Evolutionary conservation across 2,888 invertebrate species (phyloP), one percentile per base, ranked within the genome.

Genomic region (Agriopis leucophaearia): DNA sequence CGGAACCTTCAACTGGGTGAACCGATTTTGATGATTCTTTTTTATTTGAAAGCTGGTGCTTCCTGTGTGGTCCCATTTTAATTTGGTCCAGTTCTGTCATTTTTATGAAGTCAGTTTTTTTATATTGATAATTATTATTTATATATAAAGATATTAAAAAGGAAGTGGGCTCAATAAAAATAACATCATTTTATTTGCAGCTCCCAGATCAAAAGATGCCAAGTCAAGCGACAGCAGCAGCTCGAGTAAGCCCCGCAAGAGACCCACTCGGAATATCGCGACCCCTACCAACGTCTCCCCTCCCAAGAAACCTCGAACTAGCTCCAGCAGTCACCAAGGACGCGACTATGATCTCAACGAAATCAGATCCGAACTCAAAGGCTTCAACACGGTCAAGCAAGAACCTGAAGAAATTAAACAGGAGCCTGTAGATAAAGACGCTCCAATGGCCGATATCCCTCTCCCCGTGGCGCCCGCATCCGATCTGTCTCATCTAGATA

Each of bases 341-440:
- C 94, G 97, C 6, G 97, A 97, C 81, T 97, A 97, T 82, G 97
- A 98, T 88, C 94, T 98, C 35, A 97, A 97, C 88, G 97, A 97
- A 90, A 97, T 98, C 66, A 94, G 97, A 74, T 97, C 97, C 0
- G 97, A 98, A 83, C 88, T 97, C 4, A 98, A 97, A 87, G 97
- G 97, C 7, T 95, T 97, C 1, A 90, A 92, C 50, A 88, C 93
- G 0, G 95, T 95, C 27, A 90, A 94, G 60, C 92, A 92, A 27
- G 94, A 94, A 59, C 82, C 88, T 0, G 94, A 94, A n/a, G 87
- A 88, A 59, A 57, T 68, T n/a, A 89, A 86, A 81, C 84, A 89
- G 81, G 88, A 91, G 72, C 40, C 83, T 69, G 9, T 84, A 0
- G 88, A 86, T 12, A 87, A 86, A 63, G 90, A 90, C 10, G 51